phyloP scores from a whole-genome alignment of 2,113 vertebrate species.

The Seriola dumerili region DNA sequence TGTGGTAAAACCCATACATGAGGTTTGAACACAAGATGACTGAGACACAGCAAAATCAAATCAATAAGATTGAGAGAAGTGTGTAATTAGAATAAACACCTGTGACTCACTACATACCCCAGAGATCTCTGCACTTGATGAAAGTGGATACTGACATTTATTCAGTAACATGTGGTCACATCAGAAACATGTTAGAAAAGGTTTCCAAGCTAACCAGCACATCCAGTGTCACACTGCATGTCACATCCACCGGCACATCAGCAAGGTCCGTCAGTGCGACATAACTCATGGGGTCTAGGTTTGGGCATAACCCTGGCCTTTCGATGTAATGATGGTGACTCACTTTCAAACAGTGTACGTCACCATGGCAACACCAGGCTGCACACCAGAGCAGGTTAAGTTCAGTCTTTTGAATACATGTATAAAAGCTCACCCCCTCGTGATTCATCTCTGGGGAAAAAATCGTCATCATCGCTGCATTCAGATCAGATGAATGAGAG shows the following conservation, averaged over 20 bases:
- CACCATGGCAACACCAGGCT: slow-evolving; percentile 57
- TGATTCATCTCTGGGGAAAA: slow-evolving; percentile 61
- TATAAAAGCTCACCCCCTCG: slow-evolving; percentile 33
- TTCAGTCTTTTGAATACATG: slow-evolving; percentile 35
- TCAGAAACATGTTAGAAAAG: not conserved
- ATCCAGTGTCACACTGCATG: not conserved
- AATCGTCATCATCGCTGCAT: slow-evolving; percentile 1
- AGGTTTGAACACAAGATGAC: not conserved
- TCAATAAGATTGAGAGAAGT: not conserved
- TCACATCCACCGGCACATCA: not conserved
- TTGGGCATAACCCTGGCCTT: slow-evolving; percentile 28
- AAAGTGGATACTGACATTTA: not conserved
- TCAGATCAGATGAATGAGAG: slow-evolving; percentile 39
- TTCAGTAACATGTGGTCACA: not conserved
- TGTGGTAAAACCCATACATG: not conserved
- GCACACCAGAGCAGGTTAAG: slow-evolving; percentile 37
- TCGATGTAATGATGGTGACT: slow-evolving; percentile 46
- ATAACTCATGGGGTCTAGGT: slow-evolving; percentile 11
- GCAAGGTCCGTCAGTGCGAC: not conserved
- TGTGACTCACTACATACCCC: not conserved
- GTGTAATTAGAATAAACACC: not conserved
- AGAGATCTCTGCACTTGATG: not conserved
- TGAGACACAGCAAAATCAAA: not conserved
- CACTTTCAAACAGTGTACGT: slow-evolving; percentile 49
- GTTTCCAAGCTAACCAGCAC: not conserved